These are phyloP conservation scores for Panulirus ornatus DNA, from an alignment of 1,140 invertebrate genomes.

Conservation along the genomic window DNA sequence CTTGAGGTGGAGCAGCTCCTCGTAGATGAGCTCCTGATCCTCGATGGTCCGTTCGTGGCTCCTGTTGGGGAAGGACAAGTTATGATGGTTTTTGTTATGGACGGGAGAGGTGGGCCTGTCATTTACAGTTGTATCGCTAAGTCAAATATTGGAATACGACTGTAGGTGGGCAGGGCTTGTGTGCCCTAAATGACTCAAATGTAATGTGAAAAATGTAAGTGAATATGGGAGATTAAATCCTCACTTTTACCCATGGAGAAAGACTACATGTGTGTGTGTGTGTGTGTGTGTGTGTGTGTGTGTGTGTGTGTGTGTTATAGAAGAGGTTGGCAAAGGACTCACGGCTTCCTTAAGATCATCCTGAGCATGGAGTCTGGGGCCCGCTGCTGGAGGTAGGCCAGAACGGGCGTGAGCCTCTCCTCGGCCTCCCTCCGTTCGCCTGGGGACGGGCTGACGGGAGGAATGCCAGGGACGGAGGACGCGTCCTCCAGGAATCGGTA, in stretches of 20 bases:
- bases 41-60: constrained; percentile 87
- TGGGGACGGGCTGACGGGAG: constrained; percentile 77
- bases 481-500: constrained; percentile 88
- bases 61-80: constrained; percentile 79
- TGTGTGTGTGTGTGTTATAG: no score
- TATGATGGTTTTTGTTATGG: no score
- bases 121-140: no score
- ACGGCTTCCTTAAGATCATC: constrained; percentile 90
- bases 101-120: no score
- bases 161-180: no score
- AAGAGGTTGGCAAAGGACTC: constrained; percentile 77
- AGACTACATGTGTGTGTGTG: no score
- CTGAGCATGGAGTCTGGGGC: constrained; percentile 86
- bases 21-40: constrained; percentile 91
- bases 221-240: no score
- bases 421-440: constrained; percentile 83
- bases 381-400: constrained; percentile 84
- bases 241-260: no score
- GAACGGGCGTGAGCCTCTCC: constrained; percentile 84
- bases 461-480: constrained; percentile 78
- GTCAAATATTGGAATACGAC: no score
- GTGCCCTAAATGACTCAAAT: no score
- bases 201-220: no score
- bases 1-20: constrained; percentile 90
- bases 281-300: no score